Evolutionary conservation across 1,140 invertebrate genomes (phyloP).

Genomic region (Bombus breviceps): DNA sequence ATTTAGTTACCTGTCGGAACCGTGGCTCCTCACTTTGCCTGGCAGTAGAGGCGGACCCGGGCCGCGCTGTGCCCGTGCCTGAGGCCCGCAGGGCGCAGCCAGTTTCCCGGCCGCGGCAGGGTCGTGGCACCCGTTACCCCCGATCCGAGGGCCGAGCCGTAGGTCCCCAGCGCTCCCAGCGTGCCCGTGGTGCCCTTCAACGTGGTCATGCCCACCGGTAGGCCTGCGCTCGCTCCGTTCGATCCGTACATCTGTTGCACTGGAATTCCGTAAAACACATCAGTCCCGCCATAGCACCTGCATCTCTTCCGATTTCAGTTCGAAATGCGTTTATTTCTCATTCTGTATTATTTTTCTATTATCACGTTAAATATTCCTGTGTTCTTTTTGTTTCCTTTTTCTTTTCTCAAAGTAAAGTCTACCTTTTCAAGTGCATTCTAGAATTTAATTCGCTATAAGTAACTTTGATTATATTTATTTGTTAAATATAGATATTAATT

Average conservation of each 20-base stretch:
- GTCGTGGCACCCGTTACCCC: conserved; percentile 83
- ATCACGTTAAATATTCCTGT: neutral
- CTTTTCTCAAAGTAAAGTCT: too few relatives aligned
- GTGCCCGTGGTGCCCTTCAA: conserved; percentile 82
- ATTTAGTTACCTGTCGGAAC: conserved; percentile 83
- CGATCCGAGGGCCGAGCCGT: conserved; percentile 70
- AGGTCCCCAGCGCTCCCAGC: conserved; percentile 76
- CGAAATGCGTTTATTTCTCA: neutral
- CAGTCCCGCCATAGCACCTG: conserved; percentile 76
- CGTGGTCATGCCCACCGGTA: conserved; percentile 84
- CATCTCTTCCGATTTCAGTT: conserved; percentile 60
- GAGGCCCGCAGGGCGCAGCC: conserved; percentile 95
- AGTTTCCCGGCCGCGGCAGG: conserved; percentile 92
- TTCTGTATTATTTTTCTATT: neutral
- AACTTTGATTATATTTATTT: too few relatives aligned
- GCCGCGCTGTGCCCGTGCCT: conserved; percentile 89
- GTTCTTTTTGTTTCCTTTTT: neutral
- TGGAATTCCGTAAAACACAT: conserved; percentile 82
- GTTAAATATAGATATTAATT: too few relatives aligned
- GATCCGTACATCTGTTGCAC: conserved; percentile 92
- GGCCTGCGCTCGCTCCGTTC: conserved; percentile 88
- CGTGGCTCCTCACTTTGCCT: conserved; percentile 87
- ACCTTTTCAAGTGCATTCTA: too few relatives aligned
- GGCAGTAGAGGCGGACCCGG: conserved; percentile 89
- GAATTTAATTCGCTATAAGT: too few relatives aligned